Base-by-base conservation (phyloP, 2,888 invertebrate genomes). In the Synanthedon tipuliformis region DNA sequence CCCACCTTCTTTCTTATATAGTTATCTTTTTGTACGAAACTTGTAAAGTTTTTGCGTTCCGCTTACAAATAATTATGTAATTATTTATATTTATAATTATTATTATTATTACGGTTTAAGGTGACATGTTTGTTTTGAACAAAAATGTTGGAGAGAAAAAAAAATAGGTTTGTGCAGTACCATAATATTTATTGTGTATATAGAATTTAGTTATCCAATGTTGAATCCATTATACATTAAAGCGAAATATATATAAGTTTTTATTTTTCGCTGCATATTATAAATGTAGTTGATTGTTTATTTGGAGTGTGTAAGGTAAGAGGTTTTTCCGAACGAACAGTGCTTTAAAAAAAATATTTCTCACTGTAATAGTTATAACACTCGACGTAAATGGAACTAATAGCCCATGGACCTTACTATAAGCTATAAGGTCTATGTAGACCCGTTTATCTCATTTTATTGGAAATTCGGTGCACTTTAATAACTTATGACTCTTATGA, bases 191-290 rank as follows among this genome's bases (percentile, higher is more conserved):
- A 75, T 77, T 81, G 76, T 86, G 82, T 84, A 85, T 71, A 86
- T 83, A 82, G 78, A 71, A 70, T 81, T 84, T 83, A 82, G 80
- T 84, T 84, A 71, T 68, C 78, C 77, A 76, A 78, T 78, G 78
- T 78, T 78, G 76, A 83, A 82, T 81, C 82, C 80, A 81, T 78
- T 34, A 81, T 82, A 81, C 74, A 81, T 70, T 71, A 67, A 75
- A 75, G 76, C 75, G 72, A 71, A 69, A 68, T 64, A 3, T 18
- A 3, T 18, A 18, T 71, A 65, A 59, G 60, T 66, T 71, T 64
- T 61, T 66, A 50, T 66, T 67, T 71, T 75, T 77, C 68, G 66
- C 69, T 68, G 66, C 74, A 67, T 63, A 68, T 68, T 63, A 68
- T 68, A 68, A 23, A 23, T 66, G 70, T 73, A 73, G 71, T 70